Evolutionary conservation across 2,797 vertebrate species (phyloP), one percentile per base, ranked within the genome.

Genomic region (Cephalopachus bancanus): DNA sequence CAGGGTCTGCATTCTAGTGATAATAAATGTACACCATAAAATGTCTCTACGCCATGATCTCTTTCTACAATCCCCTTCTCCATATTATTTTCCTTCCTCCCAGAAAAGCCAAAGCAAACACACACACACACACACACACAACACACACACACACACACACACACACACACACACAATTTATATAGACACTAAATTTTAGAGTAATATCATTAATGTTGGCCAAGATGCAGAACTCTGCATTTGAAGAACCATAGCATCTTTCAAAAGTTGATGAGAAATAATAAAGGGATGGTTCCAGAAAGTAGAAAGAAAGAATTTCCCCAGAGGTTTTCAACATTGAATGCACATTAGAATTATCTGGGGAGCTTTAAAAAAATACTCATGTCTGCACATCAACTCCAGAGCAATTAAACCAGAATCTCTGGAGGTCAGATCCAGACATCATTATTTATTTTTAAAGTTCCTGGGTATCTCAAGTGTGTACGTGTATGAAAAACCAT

Each of bases 361-460:
- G 37, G 79, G 28, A 91, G 26, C 30, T 95, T 75, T 59, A 57
- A 55, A 90, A 94, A 89, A 33, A 57, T 62, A 60, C 3, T 53
- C 33, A 71, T 49, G 26, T 89, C 92, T 97, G 71, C 75, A 72
- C 26, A 88, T 78, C 2, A 12, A 79, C 74, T 91, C 64, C 3
- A 71, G 49, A 94, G 37, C 55, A 92, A 87, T 93, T 95, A 94
- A 89, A 76, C 7, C 28, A 91, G 74, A 44, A 12, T 81, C 60
- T 95, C 59, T 75, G 33, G 75, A 89, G 76, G 24, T 7, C 62
- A n/a, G 17, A 89, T 33, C 24, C 67, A 72, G 87, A 80, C 8
- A 88, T 71, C 33, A 72, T 92, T 84, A 94, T 69, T 91, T 91
- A 87, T 89, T 96, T 96, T 91, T 76, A 84, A 93, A 90, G 74